phyloP scores from a whole-genome alignment of 2,113 vertebrate genomes.

The Eudyptes chrysolophus region DNA sequence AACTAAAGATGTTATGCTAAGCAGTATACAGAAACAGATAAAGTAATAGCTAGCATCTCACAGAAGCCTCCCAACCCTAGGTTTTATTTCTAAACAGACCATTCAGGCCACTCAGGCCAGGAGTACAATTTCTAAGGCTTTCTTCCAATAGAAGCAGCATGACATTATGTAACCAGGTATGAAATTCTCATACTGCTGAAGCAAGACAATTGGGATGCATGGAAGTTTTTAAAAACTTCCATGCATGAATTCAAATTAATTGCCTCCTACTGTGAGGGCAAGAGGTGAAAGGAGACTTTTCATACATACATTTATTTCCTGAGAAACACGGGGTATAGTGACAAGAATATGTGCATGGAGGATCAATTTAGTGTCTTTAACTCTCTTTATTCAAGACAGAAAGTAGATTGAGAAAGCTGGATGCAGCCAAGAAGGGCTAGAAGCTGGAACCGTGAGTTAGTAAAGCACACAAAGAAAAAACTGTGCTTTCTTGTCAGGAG shows the following conservation, averaged over 20 bases:
- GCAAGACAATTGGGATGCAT: background rate
- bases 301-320: background rate
- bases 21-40: background rate
- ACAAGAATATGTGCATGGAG: background rate
- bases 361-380: background rate
- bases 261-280: background rate
- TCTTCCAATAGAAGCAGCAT: background rate
- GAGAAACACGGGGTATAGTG: background rate
- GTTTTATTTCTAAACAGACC: background rate
- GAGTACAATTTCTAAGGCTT: background rate
- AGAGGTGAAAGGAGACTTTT: background rate
- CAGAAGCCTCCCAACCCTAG: background rate
- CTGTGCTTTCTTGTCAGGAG: background rate
- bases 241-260: background rate
- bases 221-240: background rate
- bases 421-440: background rate
- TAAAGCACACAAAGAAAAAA: background rate
- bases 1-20: background rate
- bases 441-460: background rate
- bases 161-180: background rate
- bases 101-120: background rate
- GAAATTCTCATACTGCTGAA: background rate
- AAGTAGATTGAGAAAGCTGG: background rate
- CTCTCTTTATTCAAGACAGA: background rate
- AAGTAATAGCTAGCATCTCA: background rate